A percentile compares a stretch with the other conserved stretches of the same genome.
phyloP scores from a whole-genome alignment of 2,797 vertebrate genomes.

The Etheostoma nigrum region DNA sequence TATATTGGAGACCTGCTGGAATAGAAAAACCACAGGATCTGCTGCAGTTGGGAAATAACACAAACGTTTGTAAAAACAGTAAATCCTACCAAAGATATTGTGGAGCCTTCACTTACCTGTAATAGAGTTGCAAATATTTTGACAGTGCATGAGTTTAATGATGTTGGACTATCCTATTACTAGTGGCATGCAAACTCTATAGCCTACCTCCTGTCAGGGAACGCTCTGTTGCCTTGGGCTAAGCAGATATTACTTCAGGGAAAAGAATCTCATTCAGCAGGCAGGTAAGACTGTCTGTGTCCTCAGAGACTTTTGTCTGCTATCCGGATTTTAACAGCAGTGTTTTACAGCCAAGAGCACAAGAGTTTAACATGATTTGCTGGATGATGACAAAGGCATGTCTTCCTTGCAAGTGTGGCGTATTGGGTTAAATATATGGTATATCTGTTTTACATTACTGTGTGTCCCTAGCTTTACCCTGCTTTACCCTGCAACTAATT shows the following conservation, averaged over 20 bases:
- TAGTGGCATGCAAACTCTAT: constrained; percentile 63
- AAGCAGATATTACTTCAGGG: constrained; percentile 76
- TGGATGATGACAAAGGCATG: constrained; percentile 74
- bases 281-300: constrained; percentile 65
- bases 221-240: constrained; percentile 54
- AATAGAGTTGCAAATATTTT: constrained; percentile 64
- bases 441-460: constrained; percentile 82
- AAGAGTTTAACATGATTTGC: constrained; percentile 74
- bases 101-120: constrained; percentile 34
- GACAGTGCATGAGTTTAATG: constrained; percentile 65
- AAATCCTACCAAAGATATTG: constrained; percentile 38
- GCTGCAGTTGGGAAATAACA: constrained; percentile 28
- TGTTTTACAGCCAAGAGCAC: constrained; percentile 58
- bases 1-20: constrained; percentile 2
- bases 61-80: constrained; percentile 43
- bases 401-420: constrained; percentile 72
- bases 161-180: constrained; percentile 67
- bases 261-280: constrained; percentile 60
- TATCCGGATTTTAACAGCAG: constrained; percentile 47
- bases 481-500: constrained; percentile 71
- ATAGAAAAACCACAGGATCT: constrained; percentile 4
- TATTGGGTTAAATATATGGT: constrained; percentile 66
- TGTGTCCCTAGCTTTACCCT: constrained; percentile 71
- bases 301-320: constrained; percentile 69
- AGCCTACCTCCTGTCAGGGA: constrained; percentile 51